phyloP scores from a whole-genome alignment of 1,140 invertebrate genomes.

The Temnothorax curvispinosus region DNA sequence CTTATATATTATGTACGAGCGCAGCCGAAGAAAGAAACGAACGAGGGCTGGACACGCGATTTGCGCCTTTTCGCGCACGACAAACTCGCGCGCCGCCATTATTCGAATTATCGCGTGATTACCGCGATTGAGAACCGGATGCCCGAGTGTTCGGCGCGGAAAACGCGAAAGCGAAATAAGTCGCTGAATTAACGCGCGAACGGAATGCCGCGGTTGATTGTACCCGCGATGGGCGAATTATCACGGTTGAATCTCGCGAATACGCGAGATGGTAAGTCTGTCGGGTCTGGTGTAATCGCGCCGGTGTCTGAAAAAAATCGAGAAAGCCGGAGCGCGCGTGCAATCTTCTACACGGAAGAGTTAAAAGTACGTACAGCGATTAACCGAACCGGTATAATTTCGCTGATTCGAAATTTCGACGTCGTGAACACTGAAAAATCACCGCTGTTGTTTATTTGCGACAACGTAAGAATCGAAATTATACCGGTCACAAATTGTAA shows the following conservation, averaged over 20 bases:
- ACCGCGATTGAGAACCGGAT: constrained; percentile 11
- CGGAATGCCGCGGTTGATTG: not conserved
- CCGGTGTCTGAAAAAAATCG: not conserved
- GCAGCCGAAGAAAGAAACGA: constrained; percentile 65
- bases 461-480: not conserved
- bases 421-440: not conserved
- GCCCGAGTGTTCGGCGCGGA: not conserved
- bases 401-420: not conserved
- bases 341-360: not conserved
- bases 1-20: constrained; percentile 66
- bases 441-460: not conserved
- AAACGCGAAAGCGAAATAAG: constrained; percentile 25
- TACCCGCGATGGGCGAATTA: not conserved
- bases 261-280: not conserved
- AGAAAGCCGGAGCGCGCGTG: not conserved
- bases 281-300: not conserved
- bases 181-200: constrained; percentile 1
- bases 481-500: not conserved
- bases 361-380: constrained; percentile 1
- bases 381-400: not conserved
- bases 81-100: constrained; percentile 11
- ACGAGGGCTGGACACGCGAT: constrained; percentile 63
- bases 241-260: not conserved
- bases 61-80: constrained; percentile 12
- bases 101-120: constrained; percentile 49